Base-by-base conservation (phyloP, 2,888 invertebrate genomes). In the Andrena chrysosceles region DNA sequence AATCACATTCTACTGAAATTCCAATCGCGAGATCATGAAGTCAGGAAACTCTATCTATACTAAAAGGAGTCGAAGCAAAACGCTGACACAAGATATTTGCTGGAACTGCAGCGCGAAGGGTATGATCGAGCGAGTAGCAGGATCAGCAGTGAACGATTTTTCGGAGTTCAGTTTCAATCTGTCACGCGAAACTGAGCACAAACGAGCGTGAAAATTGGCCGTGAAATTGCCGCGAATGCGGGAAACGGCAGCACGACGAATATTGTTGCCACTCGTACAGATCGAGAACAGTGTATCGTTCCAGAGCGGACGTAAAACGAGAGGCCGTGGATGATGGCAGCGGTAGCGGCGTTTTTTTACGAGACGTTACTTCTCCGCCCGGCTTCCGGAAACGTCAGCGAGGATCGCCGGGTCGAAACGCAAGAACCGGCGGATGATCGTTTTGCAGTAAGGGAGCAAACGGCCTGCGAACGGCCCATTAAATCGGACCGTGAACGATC, bases 401-500 rank as follows among this genome's bases (percentile, higher is more conserved):
- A 49, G 64, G 35, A 77, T 85, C 81, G 74, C 63, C 74, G 23
- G 35, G 63, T 66, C 63, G 76, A 80, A 67, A 42, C 64, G 70
- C 66, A 79, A 85, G 75, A 68, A 64, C 56, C 62, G 2, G 60
- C 56, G 74, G 79, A 63, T 42, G 71, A 70, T 77, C 77, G 79
- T 74, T 82, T 77, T 62, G 71, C 77, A 70, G 77, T 72, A 74
- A 80, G 60, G 64, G 81, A 74, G 77, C 74, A 78, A 86, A 86
- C 73, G 79, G 77, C 62, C 74, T 59, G 70, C 77, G 70, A 81
- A 83, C 75, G 78, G 81, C 74, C 83, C 80, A 87, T 87, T 87
- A 87, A 87, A 88, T 85, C 81, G 84, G 59, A 54, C 74, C 67
- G 80, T 63, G 74, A 83, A 81, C 83, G 82, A 84, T 81, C 85